Percentiles rank a stretch among this genome's conserved stretches.
phyloP scores from a whole-genome alignment of 2,888 invertebrate species.

The Danaus chrysippus region DNA sequence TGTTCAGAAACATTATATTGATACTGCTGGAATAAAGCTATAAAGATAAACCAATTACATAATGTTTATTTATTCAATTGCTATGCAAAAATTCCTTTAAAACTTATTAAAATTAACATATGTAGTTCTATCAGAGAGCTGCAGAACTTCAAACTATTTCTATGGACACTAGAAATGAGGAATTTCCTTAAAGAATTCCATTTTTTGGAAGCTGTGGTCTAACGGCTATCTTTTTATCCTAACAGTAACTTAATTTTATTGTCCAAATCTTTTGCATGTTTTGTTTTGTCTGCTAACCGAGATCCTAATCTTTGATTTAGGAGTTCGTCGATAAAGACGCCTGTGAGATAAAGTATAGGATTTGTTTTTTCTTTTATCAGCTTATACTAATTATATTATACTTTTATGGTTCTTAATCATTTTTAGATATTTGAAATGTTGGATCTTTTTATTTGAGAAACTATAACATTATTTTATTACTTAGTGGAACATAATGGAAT shows the following conservation, averaged over 20 bases:
- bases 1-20: not conserved
- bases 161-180: conserved; percentile 22
- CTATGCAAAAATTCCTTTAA: not conserved
- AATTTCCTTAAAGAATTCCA: conserved; percentile 16
- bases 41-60: not conserved
- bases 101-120: not conserved
- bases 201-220: conserved; percentile 42
- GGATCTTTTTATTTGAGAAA: no score
- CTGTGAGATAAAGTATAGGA: conserved; percentile 30
- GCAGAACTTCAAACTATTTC: conserved; percentile 18
- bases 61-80: not conserved
- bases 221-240: conserved; percentile 47
- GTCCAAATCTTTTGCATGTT: conserved; percentile 46
- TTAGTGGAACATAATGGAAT: no score
- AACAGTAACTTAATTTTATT: conserved; percentile 45
- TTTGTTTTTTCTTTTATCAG: conserved; percentile 24
- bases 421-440: no score
- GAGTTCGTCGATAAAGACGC: conserved; percentile 37
- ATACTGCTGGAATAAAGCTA: not conserved
- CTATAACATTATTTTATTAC: no score
- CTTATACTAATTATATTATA: conserved; percentile 9
- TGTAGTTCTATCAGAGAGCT: conserved; percentile 10
- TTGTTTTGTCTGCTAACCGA: conserved; percentile 54
- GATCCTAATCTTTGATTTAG: conserved; percentile 58
- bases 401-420: no score